Evolutionary conservation across 1,140 invertebrate genomes (phyloP).

Genomic region (Zaprionus tsacasi): DNA sequence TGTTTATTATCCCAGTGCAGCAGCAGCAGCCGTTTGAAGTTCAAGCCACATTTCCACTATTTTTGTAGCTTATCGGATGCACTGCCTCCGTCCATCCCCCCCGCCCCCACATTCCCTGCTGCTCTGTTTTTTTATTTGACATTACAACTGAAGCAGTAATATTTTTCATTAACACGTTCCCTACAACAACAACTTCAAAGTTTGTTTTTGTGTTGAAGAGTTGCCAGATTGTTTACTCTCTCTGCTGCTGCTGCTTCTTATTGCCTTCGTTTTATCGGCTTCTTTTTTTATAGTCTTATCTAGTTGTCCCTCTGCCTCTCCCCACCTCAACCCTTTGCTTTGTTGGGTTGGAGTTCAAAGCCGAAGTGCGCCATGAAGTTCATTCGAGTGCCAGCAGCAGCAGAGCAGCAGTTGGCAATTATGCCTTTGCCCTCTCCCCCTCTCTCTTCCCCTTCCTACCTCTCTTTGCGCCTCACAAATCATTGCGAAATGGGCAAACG

Average conservation of each 20-base stretch:
- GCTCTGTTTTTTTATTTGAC: constrained; percentile 3
- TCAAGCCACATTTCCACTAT: constrained; percentile 70
- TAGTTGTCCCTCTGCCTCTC: constrained; percentile 29
- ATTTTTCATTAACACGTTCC: constrained; percentile 46
- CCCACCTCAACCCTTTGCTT: constrained; percentile 23
- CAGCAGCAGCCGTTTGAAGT: constrained; percentile 69
- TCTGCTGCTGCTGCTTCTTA: constrained; percentile 13
- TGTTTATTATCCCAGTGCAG: constrained; percentile 69
- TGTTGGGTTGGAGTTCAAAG: constrained; percentile 43
- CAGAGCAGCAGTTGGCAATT: constrained; percentile 64
- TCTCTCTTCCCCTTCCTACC: not conserved
- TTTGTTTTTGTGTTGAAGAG: constrained; percentile 34
- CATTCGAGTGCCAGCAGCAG: constrained; percentile 45
- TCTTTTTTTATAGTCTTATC: constrained; percentile 30
- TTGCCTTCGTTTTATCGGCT: constrained; percentile 27
- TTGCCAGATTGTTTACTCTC: constrained; percentile 53
- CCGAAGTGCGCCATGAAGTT: constrained; percentile 39
- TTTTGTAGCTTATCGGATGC: constrained; percentile 68
- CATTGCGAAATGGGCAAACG: constrained; percentile 63
- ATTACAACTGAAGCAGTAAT: constrained; percentile 15
- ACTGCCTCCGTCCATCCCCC: not conserved
- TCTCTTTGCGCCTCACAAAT: constrained; percentile 30
- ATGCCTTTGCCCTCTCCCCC: constrained; percentile 48
- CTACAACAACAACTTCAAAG: constrained; percentile 39
- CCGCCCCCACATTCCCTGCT: not conserved